Conservation (phyloP, 2,113 vertebrate species). For the Sapajus apella region DNA sequence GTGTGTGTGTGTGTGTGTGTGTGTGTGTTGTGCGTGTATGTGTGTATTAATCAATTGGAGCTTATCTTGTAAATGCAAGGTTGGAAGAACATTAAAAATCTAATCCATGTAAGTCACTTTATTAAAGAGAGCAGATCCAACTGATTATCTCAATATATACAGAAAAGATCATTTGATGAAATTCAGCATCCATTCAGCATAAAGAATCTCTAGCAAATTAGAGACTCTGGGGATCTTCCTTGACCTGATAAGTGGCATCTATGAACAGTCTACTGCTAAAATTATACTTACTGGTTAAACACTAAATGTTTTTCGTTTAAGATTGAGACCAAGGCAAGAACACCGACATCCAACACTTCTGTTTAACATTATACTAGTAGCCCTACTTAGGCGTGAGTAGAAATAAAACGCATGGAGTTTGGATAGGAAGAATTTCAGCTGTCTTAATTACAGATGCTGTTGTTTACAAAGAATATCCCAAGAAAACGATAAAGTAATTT, state of each 20-base stretch:
- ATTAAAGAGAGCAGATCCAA: not conserved
- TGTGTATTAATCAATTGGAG: not conserved
- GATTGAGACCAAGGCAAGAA: not conserved
- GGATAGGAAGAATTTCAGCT: not conserved
- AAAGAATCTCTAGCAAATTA: not conserved
- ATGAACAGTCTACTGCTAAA: not conserved
- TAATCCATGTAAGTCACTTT: not conserved
- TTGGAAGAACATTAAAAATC: not conserved
- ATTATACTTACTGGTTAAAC: not conserved
- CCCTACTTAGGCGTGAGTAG: not conserved
- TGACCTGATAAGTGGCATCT: not conserved
- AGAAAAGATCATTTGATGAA: not conserved
- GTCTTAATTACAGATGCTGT: not conserved
- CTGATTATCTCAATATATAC: not conserved
- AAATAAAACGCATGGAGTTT: not conserved
- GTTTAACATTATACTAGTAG: not conserved
- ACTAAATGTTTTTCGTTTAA: not conserved
- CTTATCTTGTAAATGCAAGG: not conserved
- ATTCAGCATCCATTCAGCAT: not conserved
- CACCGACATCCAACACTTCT: not conserved
- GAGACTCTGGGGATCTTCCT: not conserved
- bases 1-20: not conserved
- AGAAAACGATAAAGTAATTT: not conserved
- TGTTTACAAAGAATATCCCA: not conserved
- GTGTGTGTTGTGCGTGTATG: not conserved